Percentiles rank a stretch among this genome's conserved stretches.
Evolutionary conservation across 2,113 vertebrate species (phyloP).

Genomic region (Phrynosoma platyrhinos): DNA sequence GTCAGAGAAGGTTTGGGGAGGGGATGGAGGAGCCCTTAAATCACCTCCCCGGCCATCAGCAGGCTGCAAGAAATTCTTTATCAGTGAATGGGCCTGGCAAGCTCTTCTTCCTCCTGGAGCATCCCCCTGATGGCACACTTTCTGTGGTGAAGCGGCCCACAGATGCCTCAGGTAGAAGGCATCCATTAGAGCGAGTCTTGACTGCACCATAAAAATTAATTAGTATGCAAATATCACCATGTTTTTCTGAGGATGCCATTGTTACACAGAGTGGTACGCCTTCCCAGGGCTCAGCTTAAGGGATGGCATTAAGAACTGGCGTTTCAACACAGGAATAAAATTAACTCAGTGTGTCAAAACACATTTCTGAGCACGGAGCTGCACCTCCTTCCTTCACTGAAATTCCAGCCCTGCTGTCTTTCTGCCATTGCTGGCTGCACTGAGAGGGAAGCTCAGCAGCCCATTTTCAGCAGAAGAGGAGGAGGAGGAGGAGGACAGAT

Average conservation of each 20-base stretch:
- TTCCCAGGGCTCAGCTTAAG: constrained; percentile 23
- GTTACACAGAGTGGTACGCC: constrained; percentile 13
- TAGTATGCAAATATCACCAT: not conserved
- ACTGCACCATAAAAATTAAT: not conserved
- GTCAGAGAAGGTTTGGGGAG: no score
- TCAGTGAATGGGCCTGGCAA: no score
- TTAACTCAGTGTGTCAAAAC: constrained; percentile 28
- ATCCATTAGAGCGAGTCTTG: not conserved
- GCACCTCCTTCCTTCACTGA: constrained; percentile 3
- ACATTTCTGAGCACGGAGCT: constrained; percentile 29
- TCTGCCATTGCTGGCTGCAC: no score
- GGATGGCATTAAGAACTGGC: not conserved
- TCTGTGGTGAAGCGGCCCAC: not conserved
- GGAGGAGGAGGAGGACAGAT: no score
- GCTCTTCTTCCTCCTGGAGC: no score
- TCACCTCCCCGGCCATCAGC: no score
- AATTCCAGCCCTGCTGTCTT: not conserved
- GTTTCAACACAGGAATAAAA: constrained; percentile 34
- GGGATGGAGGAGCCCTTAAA: no score
- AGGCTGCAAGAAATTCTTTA: no score
- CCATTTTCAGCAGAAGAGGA: constrained; percentile 6
- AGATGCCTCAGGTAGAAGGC: not conserved
- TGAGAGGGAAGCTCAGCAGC: not conserved
- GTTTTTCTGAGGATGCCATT: not conserved
- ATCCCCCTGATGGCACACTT: not conserved